Base-by-base conservation (phyloP, 2,113 vertebrate genomes). In the Corythaixoides concolor region DNA sequence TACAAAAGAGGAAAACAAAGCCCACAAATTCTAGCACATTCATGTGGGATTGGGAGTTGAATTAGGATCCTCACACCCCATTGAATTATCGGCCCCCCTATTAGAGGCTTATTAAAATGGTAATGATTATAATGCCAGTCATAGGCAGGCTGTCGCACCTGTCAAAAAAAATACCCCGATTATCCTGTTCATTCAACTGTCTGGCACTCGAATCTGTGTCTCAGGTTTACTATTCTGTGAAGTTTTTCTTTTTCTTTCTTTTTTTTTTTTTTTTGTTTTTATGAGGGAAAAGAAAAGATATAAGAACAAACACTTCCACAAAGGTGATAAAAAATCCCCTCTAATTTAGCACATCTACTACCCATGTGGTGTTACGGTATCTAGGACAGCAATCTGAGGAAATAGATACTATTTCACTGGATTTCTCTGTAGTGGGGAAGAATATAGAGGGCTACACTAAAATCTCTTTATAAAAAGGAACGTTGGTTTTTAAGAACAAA, bases 61-160 rank as follows among this genome's bases (percentile, higher is more conserved):
- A 98, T 98, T 98, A 98, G 98, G 98, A 98, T 98, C 98, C 97
- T 98, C 98, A 98, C 98, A 98, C 98, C 97, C 98, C 98, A 98
- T 98, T 98, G 98, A 98, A 98, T 98, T 98, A 98, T 98, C 98
- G 97, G 97, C 98, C 97, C 97, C 98, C 98, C 98, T 98, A 98
- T 98, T 98, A 98, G 97, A 98, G 98, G 98, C 98, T 98, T 98
- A 98, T 98, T 98, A 98, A 98, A 98, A 98, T 98, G 98, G 98
- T 98, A 98, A 98, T 98, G 98, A 98, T 98, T 98, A 98, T 98
- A 97, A 98, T 98, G 97, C 98, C 97, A 98, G 97, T 97, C 98
- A 98, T 98, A 98, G 98, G 97, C 98, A 98, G 97, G 95, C 98
- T 97, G 97, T 97, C 97, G 97, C 98, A 98, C 98, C 98, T 98